Evolutionary conservation across 2,797 vertebrate genomes (phyloP).

Genomic region (Aldrovandia affinis): DNA sequence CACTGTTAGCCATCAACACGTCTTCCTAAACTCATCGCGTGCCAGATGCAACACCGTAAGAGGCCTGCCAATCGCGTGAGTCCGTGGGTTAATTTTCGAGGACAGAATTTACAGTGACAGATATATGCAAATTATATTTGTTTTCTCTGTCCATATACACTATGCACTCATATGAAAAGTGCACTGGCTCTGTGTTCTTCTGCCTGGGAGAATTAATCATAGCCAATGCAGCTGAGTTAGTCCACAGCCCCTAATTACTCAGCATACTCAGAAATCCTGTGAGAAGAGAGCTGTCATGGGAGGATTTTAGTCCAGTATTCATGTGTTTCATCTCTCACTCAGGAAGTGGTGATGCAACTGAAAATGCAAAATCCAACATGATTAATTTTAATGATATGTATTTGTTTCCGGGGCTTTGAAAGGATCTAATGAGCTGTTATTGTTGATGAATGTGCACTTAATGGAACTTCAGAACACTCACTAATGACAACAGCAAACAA

Average conservation of each 20-base stretch:
- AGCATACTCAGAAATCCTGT: background rate
- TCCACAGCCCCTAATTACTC: background rate
- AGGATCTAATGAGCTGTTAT: too few species aligned
- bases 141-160: background rate
- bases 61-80: conserved; percentile 33
- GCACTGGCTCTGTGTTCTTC: background rate
- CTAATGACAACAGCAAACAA: too few species aligned
- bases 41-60: conserved; percentile 61
- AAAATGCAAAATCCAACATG: too few species aligned
- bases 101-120: background rate
- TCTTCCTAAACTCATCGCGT: conserved; percentile 18
- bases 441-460: too few species aligned
- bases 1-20: conserved; percentile 59
- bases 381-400: too few species aligned
- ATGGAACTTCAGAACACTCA: too few species aligned
- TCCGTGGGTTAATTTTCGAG: conserved; percentile 24
- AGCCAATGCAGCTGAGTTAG: background rate
- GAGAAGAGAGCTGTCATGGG: background rate
- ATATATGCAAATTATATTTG: conserved; percentile 16
- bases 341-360: background rate
- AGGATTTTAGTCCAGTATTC: background rate
- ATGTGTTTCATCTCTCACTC: background rate
- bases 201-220: conserved; percentile 10
- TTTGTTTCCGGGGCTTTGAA: too few species aligned
- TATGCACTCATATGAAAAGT: background rate